Evolutionary conservation across 2,113 vertebrate genomes (phyloP).

Genomic region (Melanerpes aurifrons): DNA sequence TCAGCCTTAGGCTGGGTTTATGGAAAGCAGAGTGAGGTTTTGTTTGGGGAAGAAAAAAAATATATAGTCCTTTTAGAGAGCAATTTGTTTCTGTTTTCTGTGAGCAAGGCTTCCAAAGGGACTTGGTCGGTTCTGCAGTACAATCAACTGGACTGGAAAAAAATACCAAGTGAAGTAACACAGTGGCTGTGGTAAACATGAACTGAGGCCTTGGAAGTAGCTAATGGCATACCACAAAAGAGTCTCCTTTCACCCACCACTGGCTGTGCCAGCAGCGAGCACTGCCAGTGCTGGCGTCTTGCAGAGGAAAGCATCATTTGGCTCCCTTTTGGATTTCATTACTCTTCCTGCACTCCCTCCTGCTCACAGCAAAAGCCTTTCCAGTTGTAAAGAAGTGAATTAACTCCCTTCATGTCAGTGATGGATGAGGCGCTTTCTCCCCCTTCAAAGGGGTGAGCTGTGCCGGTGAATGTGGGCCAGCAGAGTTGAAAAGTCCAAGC

Average conservation of each 20-base stretch:
- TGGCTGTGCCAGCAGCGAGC: neutral
- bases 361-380: slow-evolving; percentile 57
- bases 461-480: slow-evolving; percentile 52
- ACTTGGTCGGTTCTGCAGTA: neutral
- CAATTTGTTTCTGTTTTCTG: slow-evolving; percentile 27
- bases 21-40: neutral
- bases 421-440: slow-evolving; percentile 82
- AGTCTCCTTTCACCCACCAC: slow-evolving; percentile 25
- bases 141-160: slow-evolving; percentile 29
- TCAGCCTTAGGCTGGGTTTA: neutral
- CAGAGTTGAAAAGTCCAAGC: slow-evolving; percentile 72
- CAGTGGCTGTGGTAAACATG: slow-evolving; percentile 46
- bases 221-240: slow-evolving; percentile 16
- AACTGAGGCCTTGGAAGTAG: slow-evolving; percentile 37
- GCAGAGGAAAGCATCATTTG: slow-evolving; percentile 53
- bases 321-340: slow-evolving; percentile 48
- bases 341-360: slow-evolving; percentile 53
- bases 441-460: slow-evolving; percentile 73
- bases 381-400: slow-evolving; percentile 70
- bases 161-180: slow-evolving; percentile 17
- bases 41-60: neutral
- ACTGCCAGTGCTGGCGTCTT: neutral
- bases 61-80: neutral
- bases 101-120: slow-evolving; percentile 1
- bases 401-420: slow-evolving; percentile 79